These are phyloP conservation scores for Malacosoma neustria DNA, from an alignment of 2,888 invertebrate genomes.

Conservation along the genomic window DNA sequence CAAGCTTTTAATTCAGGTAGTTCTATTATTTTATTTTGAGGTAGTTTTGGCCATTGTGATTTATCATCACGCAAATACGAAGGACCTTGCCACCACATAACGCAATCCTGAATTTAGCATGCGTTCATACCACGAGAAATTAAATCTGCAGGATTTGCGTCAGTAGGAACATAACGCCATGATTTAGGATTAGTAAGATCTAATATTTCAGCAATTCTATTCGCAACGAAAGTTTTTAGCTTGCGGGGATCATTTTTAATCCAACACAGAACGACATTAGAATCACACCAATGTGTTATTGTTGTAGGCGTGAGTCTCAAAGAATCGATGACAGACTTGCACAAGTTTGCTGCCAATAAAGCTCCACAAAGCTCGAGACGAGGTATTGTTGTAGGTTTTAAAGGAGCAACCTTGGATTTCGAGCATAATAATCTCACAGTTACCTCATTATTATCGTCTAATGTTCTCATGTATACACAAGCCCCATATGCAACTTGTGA, in stretches of 20 bases:
- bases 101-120: background rate
- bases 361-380: background rate
- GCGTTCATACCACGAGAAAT: slow-evolving; percentile 1
- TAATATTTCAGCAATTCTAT: background rate
- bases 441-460: background rate
- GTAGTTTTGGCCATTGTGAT: background rate
- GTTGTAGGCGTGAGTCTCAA: too few species aligned
- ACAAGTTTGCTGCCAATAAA: background rate
- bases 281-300: slow-evolving; percentile 2
- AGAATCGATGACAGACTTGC: too few species aligned
- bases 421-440: background rate
- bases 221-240: slow-evolving; percentile 2
- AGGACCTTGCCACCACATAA: slow-evolving; percentile 4
- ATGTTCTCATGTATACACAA: slow-evolving; percentile 2
- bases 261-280: slow-evolving; percentile 1
- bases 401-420: slow-evolving; percentile 1
- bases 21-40: too few species aligned
- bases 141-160: slow-evolving; percentile 1
- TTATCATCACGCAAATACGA: background rate
- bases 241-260: background rate
- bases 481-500: slow-evolving; percentile 3
- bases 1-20: too few species aligned
- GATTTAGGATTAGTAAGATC: background rate
- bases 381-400: background rate
- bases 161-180: slow-evolving; percentile 2